Evolutionary conservation across 2,113 vertebrate species (phyloP).

Genomic region (Aptenodytes patagonicus): DNA sequence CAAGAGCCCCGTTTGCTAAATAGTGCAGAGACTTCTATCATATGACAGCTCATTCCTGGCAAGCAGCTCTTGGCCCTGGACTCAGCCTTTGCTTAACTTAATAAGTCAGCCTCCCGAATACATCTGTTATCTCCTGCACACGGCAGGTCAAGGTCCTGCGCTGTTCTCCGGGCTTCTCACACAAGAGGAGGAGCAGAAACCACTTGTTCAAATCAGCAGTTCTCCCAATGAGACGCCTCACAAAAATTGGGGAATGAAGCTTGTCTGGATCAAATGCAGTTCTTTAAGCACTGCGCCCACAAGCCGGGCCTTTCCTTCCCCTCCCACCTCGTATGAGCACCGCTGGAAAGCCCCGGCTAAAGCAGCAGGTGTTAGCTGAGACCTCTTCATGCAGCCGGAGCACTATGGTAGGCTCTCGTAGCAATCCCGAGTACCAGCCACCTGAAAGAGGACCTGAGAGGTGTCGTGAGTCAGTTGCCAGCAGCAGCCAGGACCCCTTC

Average conservation of each 20-base stretch:
- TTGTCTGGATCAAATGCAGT: neutral
- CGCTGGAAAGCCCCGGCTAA: neutral
- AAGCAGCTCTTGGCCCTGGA: neutral
- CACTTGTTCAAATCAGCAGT: neutral
- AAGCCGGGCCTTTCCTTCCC: neutral
- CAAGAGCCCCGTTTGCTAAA: neutral
- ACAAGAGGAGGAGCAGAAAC: neutral
- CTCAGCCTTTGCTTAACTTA: neutral
- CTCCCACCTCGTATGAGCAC: neutral
- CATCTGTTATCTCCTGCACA: neutral
- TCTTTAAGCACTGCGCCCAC: neutral
- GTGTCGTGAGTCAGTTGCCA: neutral
- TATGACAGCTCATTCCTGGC: neutral
- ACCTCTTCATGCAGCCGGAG: neutral
- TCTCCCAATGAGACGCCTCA: neutral
- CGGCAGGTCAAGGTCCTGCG: neutral
- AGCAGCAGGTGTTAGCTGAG: neutral
- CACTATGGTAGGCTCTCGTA: fast-evolving
- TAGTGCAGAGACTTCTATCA: neutral
- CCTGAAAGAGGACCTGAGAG: neutral
- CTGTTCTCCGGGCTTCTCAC: neutral
- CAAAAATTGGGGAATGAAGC: neutral
- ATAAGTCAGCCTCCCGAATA: neutral
- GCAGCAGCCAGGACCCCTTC: neutral
- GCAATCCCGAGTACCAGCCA: neutral